Percentiles rank a stretch among this genome's conserved stretches.
Conservation (phyloP, 2,113 vertebrate genomes). For the Hyaena hyaena region DNA sequence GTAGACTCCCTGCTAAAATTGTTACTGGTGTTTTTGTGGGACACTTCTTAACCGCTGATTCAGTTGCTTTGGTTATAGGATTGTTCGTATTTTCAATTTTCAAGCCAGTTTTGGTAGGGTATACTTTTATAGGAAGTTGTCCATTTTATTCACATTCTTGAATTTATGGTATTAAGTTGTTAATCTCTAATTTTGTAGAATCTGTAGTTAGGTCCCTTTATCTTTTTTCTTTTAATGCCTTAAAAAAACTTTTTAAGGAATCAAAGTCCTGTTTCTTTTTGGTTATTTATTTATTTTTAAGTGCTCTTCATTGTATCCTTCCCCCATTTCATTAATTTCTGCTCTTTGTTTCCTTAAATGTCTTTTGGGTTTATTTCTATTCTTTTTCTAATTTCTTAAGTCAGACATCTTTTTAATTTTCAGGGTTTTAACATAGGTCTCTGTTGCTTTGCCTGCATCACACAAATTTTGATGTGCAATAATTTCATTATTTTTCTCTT, state of each 20-base stretch:
- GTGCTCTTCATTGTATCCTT: slow-evolving; percentile 1
- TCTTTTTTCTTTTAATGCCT: neutral
- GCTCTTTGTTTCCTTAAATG: neutral
- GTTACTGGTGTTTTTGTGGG: neutral
- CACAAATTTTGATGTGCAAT: neutral
- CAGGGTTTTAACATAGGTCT: neutral
- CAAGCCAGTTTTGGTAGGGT: neutral
- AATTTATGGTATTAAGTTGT: slow-evolving; percentile 29
- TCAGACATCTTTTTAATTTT: slow-evolving; percentile 14
- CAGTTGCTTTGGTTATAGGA: neutral
- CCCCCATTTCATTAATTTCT: slow-evolving; percentile 36
- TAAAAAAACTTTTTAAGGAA: neutral
- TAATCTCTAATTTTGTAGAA: slow-evolving; percentile 42
- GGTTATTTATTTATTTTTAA: neutral
- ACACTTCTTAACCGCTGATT: neutral
- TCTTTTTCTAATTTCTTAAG: slow-evolving; percentile 29
- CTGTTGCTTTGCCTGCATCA: neutral
- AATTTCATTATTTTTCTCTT: slow-evolving; percentile 33
- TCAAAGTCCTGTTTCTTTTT: neutral
- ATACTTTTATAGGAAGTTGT: slow-evolving; percentile 3
- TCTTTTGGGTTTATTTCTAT: neutral
- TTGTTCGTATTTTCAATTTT: slow-evolving; percentile 44
- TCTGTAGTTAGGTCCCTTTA: neutral
- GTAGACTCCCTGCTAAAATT: slow-evolving; percentile 46
- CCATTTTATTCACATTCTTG: neutral